phyloP scores from a whole-genome alignment of 2,113 vertebrate species.

The Sturnus vulgaris region DNA sequence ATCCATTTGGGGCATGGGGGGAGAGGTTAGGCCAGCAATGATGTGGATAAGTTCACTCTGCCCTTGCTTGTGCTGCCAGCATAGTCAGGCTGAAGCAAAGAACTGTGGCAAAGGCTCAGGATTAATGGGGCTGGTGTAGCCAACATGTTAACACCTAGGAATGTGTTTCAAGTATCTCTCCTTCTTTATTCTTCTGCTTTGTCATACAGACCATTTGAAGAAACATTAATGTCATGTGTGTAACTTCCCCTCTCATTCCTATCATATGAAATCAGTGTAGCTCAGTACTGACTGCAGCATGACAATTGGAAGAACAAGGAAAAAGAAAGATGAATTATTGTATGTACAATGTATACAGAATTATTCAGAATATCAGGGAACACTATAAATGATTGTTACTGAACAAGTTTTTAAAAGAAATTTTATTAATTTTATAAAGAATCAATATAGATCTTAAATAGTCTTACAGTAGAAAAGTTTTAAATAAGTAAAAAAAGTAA shows the following conservation, averaged over 20 bases:
- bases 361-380: not conserved
- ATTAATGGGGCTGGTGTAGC: not conserved
- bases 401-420: not conserved
- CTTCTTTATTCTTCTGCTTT: not conserved
- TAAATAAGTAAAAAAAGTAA: not conserved
- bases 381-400: not conserved
- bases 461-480: not conserved
- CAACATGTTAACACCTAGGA: not conserved
- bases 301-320: not conserved
- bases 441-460: not conserved
- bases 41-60: not conserved
- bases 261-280: not conserved
- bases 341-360: not conserved
- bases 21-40: not conserved
- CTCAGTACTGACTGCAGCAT: not conserved
- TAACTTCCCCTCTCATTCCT: not conserved
- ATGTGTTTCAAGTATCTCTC: not conserved
- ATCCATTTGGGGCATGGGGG: not conserved
- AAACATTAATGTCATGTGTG: not conserved
- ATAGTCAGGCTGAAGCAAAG: not conserved
- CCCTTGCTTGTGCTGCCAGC: not conserved
- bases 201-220: not conserved
- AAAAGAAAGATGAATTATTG: not conserved
- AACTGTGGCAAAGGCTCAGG: not conserved
- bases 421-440: not conserved